phyloP scores from a whole-genome alignment of 2,888 invertebrate genomes.

The Cinara cedri region DNA sequence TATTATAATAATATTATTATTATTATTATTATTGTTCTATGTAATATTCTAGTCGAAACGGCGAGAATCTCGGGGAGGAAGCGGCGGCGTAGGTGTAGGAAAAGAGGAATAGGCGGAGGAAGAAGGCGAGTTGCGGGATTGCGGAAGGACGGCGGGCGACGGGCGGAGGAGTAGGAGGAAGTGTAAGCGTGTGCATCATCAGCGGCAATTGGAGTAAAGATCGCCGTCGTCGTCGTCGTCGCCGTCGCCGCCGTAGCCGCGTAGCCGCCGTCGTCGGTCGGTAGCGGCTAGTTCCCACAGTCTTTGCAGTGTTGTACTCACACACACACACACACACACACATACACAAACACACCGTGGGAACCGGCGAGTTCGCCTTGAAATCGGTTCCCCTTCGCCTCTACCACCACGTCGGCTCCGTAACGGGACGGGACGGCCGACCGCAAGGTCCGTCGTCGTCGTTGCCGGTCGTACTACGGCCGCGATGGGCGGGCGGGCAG shows the following conservation, averaged over 20 bases:
- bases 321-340: not conserved
- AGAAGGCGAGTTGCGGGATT: not conserved
- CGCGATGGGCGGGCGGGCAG: slow-evolving; percentile 15
- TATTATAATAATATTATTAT: too few relatives aligned
- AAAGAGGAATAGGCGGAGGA: not conserved
- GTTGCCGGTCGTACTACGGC: not conserved
- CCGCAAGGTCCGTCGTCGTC: not conserved
- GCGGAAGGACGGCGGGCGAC: not conserved
- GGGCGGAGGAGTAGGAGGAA: not conserved
- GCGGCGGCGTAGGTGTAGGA: too few relatives aligned
- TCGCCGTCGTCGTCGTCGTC: slow-evolving; percentile 19
- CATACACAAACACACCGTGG: slow-evolving; percentile 38
- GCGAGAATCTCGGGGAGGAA: too few relatives aligned
- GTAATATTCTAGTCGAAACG: too few relatives aligned
- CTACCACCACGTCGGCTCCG: not conserved
- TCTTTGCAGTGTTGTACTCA: slow-evolving; percentile 5
- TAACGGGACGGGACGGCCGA: not conserved
- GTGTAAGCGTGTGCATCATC: not conserved
- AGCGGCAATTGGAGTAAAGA: slow-evolving; percentile 44
- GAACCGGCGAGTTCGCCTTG: slow-evolving; percentile 57
- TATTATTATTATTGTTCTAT: too few relatives aligned
- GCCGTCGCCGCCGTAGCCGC: slow-evolving; percentile 1
- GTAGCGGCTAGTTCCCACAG: slow-evolving; percentile 55
- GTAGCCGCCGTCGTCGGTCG: slow-evolving; percentile 12
- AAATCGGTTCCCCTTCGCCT: slow-evolving; percentile 35